These are phyloP conservation scores for Drosophila elegans DNA, from an alignment of 1,140 invertebrate species.

Conservation along the genomic window DNA sequence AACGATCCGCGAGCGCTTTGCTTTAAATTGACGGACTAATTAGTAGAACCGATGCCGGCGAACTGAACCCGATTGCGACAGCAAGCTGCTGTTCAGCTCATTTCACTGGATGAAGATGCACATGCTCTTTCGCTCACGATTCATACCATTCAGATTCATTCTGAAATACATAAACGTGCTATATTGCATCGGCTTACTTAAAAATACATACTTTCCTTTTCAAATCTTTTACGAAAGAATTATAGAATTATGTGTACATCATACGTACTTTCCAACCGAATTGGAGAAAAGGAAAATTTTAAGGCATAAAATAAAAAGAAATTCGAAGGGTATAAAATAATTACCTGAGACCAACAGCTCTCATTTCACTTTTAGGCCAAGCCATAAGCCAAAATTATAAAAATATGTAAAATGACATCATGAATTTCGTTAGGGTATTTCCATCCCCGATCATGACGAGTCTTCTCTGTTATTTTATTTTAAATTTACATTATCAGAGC, in stretches of 20 bases:
- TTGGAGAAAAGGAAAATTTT: too few relatives aligned
- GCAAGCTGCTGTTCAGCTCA: constrained; percentile 16
- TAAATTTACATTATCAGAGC: constrained; percentile 54
- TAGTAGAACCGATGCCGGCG: constrained; percentile 68
- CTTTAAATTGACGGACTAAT: constrained; percentile 72
- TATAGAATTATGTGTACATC: too few relatives aligned
- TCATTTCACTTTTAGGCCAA: too few relatives aligned
- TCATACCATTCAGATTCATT: neutral
- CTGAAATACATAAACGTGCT: too few relatives aligned
- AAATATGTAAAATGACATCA: neutral
- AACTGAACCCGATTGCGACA: constrained; percentile 53
- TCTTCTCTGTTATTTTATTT: neutral
- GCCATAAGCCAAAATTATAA: too few relatives aligned
- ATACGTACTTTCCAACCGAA: too few relatives aligned
- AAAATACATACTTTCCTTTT: too few relatives aligned
- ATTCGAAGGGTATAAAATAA: too few relatives aligned
- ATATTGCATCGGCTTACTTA: neutral
- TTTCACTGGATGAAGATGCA: constrained; percentile 9
- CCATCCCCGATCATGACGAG: neutral
- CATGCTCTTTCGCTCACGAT: constrained; percentile 15
- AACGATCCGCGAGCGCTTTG: constrained; percentile 39
- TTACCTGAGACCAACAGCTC: too few relatives aligned
- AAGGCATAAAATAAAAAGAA: too few relatives aligned
- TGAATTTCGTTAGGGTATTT: neutral
- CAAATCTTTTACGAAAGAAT: too few relatives aligned